These are phyloP conservation scores for Petrosia ficiformis DNA, from an alignment of 37 sponge, comb jelly and placozoan species.

Conservation along the genomic window DNA sequence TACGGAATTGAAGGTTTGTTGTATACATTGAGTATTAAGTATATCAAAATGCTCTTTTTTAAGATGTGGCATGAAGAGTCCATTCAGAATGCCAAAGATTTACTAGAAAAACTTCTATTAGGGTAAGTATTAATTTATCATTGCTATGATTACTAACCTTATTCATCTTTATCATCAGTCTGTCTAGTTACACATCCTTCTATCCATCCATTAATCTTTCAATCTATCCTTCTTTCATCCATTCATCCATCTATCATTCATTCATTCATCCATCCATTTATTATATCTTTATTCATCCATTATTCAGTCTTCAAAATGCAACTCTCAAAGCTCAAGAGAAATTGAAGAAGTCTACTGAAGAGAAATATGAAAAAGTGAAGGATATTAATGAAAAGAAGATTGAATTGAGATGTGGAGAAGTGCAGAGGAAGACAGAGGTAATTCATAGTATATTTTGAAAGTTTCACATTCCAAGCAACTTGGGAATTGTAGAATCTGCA, in stretches of 20 bases:
- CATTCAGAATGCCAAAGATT: constrained; percentile 21
- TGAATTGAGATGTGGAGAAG: constrained; percentile 67
- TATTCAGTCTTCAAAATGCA: constrained; percentile 45
- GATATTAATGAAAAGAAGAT: constrained; percentile 79
- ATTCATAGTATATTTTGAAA: not conserved
- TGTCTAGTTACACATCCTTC: too few relatives aligned
- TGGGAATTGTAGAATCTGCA: too few relatives aligned
- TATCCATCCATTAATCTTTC: too few relatives aligned
- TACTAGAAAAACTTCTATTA: constrained; percentile 75
- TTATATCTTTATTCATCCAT: too few relatives aligned
- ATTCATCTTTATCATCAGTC: too few relatives aligned
- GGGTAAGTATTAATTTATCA: constrained; percentile 34
- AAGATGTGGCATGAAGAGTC: constrained; percentile 67
- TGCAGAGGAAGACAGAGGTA: constrained; percentile 63
- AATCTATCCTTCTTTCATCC: too few relatives aligned
- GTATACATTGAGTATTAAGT: not conserved
- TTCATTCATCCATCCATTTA: too few relatives aligned
- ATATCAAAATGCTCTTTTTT: not conserved
- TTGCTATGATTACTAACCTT: too few relatives aligned
- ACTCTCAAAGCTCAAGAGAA: constrained; percentile 17
- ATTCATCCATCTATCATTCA: too few relatives aligned
- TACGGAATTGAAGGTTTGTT: constrained; percentile 41
- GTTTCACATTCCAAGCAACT: not conserved
- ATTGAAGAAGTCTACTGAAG: constrained; percentile 26
- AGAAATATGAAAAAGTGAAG: constrained; percentile 51